Conservation (phyloP, 1,140 invertebrate genomes). For the Prorops nasuta region DNA sequence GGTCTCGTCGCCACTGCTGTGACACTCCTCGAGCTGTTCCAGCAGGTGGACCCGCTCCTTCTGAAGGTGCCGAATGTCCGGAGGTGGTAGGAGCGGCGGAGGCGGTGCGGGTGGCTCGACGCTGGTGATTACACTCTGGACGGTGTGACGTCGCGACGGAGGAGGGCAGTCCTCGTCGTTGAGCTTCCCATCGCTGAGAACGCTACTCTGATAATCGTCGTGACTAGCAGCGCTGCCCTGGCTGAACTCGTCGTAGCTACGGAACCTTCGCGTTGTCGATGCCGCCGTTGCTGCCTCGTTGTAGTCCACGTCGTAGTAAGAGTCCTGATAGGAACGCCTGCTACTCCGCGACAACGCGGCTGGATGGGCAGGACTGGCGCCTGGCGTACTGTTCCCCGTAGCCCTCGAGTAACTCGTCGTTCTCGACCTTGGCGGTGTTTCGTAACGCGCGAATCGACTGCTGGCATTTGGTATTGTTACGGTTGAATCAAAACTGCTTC, state of each 20-base stretch:
- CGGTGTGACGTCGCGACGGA: constrained; percentile 40
- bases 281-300: constrained; percentile 56
- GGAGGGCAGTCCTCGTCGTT: constrained; percentile 39
- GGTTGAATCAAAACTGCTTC: constrained; percentile 47
- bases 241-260: constrained; percentile 66
- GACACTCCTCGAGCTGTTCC: constrained; percentile 72
- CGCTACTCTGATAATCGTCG: constrained; percentile 57
- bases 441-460: constrained; percentile 51
- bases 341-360: constrained; percentile 45
- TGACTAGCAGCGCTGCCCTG: constrained; percentile 65
- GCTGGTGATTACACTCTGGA: constrained; percentile 45
- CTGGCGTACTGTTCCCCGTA: constrained; percentile 47
- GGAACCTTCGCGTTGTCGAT: constrained; percentile 56
- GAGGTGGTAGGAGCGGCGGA: constrained; percentile 49
- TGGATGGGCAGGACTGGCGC: constrained; percentile 51
- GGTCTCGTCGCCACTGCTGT: constrained; percentile 69
- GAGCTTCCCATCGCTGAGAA: constrained; percentile 44
- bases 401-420: constrained; percentile 49
- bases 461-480: constrained; percentile 49
- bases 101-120: constrained; percentile 41
- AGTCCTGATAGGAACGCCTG: constrained; percentile 49
- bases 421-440: constrained; percentile 51
- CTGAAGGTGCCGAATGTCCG: constrained; percentile 67
- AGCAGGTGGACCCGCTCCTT: constrained; percentile 69
- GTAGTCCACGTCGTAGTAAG: constrained; percentile 52